These are phyloP conservation scores for Leucophenga montana DNA, from an alignment of 2,888 invertebrate species.

Conservation along the genomic window DNA sequence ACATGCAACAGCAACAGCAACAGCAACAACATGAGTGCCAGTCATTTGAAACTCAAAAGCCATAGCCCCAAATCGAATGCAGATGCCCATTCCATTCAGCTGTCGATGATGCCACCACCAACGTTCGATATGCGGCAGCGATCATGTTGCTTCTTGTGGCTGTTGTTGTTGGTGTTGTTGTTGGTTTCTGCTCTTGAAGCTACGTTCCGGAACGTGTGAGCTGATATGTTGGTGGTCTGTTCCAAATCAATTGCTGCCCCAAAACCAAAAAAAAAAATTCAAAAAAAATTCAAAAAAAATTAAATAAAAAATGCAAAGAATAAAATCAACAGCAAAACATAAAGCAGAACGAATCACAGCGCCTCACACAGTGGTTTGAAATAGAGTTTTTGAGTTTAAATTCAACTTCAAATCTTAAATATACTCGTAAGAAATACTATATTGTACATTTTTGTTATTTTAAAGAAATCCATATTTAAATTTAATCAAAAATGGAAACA, in stretches of 20 bases:
- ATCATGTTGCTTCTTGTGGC: slow-evolving; percentile 11
- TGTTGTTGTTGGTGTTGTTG: not conserved
- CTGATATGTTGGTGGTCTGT: slow-evolving; percentile 66
- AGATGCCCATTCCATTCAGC: slow-evolving; percentile 12
- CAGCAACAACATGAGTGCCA: slow-evolving; percentile 15
- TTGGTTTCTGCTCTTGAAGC: not conserved
- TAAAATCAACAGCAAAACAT: slow-evolving; percentile 7
- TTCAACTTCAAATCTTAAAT: too few species aligned
- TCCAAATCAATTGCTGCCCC: slow-evolving; percentile 61
- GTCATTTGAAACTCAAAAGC: not conserved
- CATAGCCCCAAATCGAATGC: not conserved
- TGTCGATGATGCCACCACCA: slow-evolving; percentile 17
- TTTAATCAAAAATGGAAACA: too few species aligned
- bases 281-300: not conserved
- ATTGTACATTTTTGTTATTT: too few species aligned
- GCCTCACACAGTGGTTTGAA: not conserved
- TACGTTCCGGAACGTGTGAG: slow-evolving; percentile 63
- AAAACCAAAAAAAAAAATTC: slow-evolving; percentile 13
- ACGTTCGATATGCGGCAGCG: not conserved
- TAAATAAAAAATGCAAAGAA: not conserved
- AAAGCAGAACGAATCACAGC: slow-evolving; percentile 13
- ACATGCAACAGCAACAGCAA: slow-evolving; percentile 16
- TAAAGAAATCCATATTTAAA: too few species aligned
- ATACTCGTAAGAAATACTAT: too few species aligned
- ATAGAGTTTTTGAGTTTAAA: not conserved